phyloP scores from a whole-genome alignment of 2,797 vertebrate genomes.

The Cyprinella venusta region DNA sequence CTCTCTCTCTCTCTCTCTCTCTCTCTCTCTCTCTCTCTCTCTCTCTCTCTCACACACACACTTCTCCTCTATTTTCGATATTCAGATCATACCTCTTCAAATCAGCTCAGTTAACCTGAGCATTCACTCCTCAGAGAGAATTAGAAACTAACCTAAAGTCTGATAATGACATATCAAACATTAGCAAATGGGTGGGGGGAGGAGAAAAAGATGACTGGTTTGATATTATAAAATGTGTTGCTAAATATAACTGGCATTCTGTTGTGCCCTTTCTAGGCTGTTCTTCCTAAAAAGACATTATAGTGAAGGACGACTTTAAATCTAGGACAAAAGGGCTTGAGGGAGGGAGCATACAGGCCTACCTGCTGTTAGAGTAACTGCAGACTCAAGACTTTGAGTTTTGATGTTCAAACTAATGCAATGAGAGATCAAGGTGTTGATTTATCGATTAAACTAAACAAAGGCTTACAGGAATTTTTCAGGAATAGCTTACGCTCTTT shows the following conservation, averaged over 20 bases:
- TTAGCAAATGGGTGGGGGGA: not conserved
- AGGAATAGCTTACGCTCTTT: constrained; percentile 1
- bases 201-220: not conserved
- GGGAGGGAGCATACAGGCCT: not conserved
- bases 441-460: constrained; percentile 2
- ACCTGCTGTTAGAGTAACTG: constrained; percentile 1
- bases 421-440: not conserved
- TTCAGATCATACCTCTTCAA: constrained; percentile 17
- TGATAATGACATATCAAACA: constrained; percentile 34
- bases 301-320: constrained; percentile 39
- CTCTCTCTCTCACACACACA: not conserved
- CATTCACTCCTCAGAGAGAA: constrained; percentile 22
- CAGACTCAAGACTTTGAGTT: not conserved
- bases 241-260: constrained; percentile 38
- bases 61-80: not conserved
- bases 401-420: constrained; percentile 3
- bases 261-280: constrained; percentile 7
- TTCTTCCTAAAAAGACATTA: constrained; percentile 17
- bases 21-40: too few relatives aligned
- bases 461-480: not conserved
- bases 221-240: constrained; percentile 26
- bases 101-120: constrained; percentile 30
- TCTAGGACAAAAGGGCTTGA: constrained; percentile 34
- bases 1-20: too few relatives aligned
- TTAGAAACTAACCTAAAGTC: constrained; percentile 16